These are phyloP conservation scores for Xylocampa areola DNA, from an alignment of 2,888 invertebrate genomes.

Conservation along the genomic window DNA sequence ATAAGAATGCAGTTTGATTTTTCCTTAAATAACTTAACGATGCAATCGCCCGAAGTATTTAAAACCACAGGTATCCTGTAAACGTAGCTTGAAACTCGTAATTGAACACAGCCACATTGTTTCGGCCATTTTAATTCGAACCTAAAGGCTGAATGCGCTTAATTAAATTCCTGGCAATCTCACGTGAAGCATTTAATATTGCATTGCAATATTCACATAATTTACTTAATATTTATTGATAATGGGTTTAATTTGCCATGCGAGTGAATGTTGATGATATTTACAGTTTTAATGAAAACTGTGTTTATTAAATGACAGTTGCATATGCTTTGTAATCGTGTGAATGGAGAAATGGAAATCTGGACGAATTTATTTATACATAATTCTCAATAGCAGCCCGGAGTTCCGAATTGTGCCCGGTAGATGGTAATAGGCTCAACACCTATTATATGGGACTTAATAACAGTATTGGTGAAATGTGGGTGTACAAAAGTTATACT, in stretches of 20 bases:
- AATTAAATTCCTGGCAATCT: slow-evolving; percentile 47
- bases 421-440: too few species aligned
- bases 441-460: too few species aligned
- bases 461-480: too few species aligned
- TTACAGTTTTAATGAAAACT: background rate
- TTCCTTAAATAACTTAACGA: slow-evolving; percentile 3
- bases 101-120: slow-evolving; percentile 30
- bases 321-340: too few species aligned
- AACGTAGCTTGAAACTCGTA: slow-evolving; percentile 5
- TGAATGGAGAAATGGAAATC: too few species aligned
- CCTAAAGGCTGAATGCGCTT: slow-evolving; percentile 19
- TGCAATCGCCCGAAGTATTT: background rate
- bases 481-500: too few species aligned
- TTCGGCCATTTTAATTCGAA: slow-evolving; percentile 35
- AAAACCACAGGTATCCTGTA: slow-evolving; percentile 14
- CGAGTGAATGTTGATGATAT: slow-evolving; percentile 36
- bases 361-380: too few species aligned
- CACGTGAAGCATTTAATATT: slow-evolving; percentile 36
- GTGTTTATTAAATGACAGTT: too few species aligned
- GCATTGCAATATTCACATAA: slow-evolving; percentile 24
- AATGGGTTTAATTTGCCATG: slow-evolving; percentile 3
- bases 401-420: too few species aligned
- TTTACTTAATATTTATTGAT: slow-evolving; percentile 19
- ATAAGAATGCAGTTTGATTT: background rate
- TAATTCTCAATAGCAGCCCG: too few species aligned